A percentile compares a stretch with the other conserved stretches of the same genome.
Conservation (phyloP, 2,113 vertebrate species). For the Chaetops frenatus region DNA sequence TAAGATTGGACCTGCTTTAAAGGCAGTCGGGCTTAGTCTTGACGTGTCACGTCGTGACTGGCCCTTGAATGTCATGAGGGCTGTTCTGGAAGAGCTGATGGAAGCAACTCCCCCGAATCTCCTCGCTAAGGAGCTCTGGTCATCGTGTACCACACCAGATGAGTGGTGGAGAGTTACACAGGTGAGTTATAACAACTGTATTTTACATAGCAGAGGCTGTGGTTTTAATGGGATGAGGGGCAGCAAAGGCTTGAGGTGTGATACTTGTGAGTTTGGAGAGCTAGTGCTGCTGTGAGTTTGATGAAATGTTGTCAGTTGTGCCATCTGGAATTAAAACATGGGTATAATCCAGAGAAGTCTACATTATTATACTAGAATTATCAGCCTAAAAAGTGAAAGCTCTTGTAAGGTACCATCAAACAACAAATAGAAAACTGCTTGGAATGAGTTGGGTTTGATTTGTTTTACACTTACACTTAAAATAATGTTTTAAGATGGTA, state of each 20-base stretch:
- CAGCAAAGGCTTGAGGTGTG: not conserved
- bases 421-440: not conserved
- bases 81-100: conserved; percentile 94
- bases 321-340: not conserved
- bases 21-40: conserved; percentile 88
- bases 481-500: conserved; percentile 35
- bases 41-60: conserved; percentile 94
- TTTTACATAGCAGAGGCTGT: not conserved
- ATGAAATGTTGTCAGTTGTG: not conserved
- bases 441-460: not conserved
- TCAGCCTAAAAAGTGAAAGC: not conserved
- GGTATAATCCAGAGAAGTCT: not conserved
- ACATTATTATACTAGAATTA: not conserved
- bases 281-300: not conserved
- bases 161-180: conserved; percentile 99
- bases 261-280: not conserved
- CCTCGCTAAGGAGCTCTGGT: conserved; percentile 96
- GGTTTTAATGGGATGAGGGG: not conserved
- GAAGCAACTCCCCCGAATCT: conserved; percentile 93
- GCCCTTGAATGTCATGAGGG: conserved; percentile 94
- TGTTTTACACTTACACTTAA: conserved; percentile 2
- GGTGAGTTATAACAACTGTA: conserved; percentile 61
- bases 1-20: conserved; percentile 92
- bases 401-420: not conserved
- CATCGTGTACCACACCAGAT: conserved; percentile 91